Conservation (phyloP, 35 echinoderm and acorn worm genomes). For the Strongylocentrotus purpuratus region DNA sequence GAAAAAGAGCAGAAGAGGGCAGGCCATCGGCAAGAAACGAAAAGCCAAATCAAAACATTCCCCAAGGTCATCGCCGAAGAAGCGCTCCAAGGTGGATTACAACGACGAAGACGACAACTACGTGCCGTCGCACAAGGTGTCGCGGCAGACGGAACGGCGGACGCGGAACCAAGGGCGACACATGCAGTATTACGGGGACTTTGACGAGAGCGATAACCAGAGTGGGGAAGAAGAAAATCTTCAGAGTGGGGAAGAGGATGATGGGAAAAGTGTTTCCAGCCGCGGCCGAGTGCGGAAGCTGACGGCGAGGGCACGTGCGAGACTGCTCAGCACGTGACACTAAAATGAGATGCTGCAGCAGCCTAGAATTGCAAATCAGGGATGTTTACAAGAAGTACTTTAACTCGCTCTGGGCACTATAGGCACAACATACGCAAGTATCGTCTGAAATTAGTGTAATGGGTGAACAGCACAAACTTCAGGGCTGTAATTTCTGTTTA, state of each 20-base stretch:
- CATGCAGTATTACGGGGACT: constrained; percentile 67
- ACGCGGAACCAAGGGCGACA: constrained; percentile 68
- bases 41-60: constrained; percentile 46
- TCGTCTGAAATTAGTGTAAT: not conserved
- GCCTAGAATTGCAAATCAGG: not conserved
- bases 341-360: not conserved
- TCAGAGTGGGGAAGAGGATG: constrained; percentile 55
- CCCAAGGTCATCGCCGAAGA: not conserved
- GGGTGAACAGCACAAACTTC: not conserved
- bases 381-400: not conserved
- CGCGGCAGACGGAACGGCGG: constrained; percentile 39
- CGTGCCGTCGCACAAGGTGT: not conserved
- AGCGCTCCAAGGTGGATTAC: constrained; percentile 42
- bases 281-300: constrained; percentile 73
- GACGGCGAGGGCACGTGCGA: constrained; percentile 72
- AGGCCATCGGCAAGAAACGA: not conserved
- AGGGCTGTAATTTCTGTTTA: not conserved
- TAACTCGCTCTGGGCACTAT: not conserved
- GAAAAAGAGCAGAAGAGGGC: constrained; percentile 43
- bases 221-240: not conserved
- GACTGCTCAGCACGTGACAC: constrained; percentile 36
- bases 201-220: constrained; percentile 51
- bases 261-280: constrained; percentile 78
- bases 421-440: not conserved
- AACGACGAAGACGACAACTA: constrained; percentile 62